Base-by-base conservation (phyloP, 2,113 vertebrate species). In the Mystacornis crossleyi region DNA sequence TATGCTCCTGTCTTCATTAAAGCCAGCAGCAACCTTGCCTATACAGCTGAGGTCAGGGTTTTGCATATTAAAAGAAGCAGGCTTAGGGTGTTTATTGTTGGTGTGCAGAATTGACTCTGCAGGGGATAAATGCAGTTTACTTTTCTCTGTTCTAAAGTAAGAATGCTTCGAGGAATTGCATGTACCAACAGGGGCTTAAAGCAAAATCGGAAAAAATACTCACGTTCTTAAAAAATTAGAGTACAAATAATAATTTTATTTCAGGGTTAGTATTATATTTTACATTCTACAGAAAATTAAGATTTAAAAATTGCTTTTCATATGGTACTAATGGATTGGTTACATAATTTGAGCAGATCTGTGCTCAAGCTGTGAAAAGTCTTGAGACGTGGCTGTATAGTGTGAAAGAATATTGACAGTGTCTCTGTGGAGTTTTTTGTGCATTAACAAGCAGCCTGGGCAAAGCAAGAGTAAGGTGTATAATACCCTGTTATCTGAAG, bases 211-310 rank as follows among this genome's bases (percentile, higher is more conserved):
- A 89, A 82, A 92, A 87, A 74, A 72, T 47, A 29, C 17, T 29
- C 81, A 54, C 73, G 29, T 58, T 51, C 57, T 95, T 91, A 81
- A 90, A 95, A 96, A 94, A 92, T 81, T 88, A 64, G 50, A 91
- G 45, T 83, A 67, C 33, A 67, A 74, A 74, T 83, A 62, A 73
- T 93, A 71, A 86, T 94, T 95, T 96, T 94, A 66, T 94, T 97
- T 94, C 69, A 94, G 60, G 33, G 53, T 65, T 96, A 86, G 36
- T 29, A 17, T 82, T 67, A 21, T 79, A 61, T 21, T 62, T 95
- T 96, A 93, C 66, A 89, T 95, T 96, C 88, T 82, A 51, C 28
- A 88, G 73, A 89, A 92, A 95, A 90, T 51, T 57, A 87, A 81
- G 61, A 84, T 87, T 85, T 19, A 88, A 91, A 93, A 91, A 53